These are phyloP conservation scores for Isotomurus palustris DNA, from an alignment of 2,888 invertebrate species.

Conservation along the genomic window DNA sequence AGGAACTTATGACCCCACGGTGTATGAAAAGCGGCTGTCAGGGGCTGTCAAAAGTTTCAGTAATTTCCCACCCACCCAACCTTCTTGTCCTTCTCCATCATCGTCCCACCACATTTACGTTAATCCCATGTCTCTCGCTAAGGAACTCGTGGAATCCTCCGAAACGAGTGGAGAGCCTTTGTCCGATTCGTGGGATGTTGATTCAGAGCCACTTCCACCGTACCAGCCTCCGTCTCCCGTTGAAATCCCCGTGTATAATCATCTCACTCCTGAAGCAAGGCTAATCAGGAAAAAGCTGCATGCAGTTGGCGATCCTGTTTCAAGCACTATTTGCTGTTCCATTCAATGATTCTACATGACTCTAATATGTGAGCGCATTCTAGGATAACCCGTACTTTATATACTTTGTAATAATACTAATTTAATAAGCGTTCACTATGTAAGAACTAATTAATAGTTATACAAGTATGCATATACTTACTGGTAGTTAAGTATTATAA, in stretches of 20 bases:
- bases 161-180: constrained; percentile 9
- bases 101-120: constrained; percentile 37
- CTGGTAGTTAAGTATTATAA: too few relatives aligned
- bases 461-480: too few relatives aligned
- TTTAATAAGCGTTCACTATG: too few relatives aligned
- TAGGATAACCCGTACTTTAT: too few relatives aligned
- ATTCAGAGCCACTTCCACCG: constrained; percentile 31
- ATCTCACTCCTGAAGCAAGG: constrained; percentile 28
- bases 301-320: constrained; percentile 38
- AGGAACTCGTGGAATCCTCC: constrained; percentile 29
- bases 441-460: too few relatives aligned
- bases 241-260: constrained; percentile 38
- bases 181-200: constrained; percentile 18
- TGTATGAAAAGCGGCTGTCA: constrained; percentile 13
- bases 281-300: constrained; percentile 36
- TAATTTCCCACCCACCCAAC: too few relatives aligned
- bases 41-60: too few relatives aligned
- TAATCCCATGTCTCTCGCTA: constrained; percentile 41
- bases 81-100: neutral
- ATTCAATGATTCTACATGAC: constrained; percentile 26
- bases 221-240: constrained; percentile 39
- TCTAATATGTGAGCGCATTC: neutral
- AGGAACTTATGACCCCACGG: constrained; percentile 40
- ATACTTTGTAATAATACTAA: too few relatives aligned
- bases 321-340: constrained; percentile 44